A percentile compares a stretch with the other conserved stretches of the same genome.
These are phyloP conservation scores for Cheilosia vulpina DNA, from an alignment of 2,888 invertebrate genomes.

Conservation along the genomic window DNA sequence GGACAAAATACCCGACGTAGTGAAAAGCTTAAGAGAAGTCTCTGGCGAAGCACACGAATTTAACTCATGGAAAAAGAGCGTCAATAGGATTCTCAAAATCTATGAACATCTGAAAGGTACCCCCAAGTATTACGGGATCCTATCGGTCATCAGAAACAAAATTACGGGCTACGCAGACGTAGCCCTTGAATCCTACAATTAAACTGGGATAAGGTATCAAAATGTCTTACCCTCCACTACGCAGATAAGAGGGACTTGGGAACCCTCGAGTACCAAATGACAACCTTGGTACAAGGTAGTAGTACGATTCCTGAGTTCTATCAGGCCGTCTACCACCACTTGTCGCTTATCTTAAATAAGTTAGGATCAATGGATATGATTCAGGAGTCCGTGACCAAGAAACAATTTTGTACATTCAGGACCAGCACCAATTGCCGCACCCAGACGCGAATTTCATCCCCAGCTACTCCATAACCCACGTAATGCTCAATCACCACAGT, in stretches of 20 bases:
- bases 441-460: too few relatives aligned
- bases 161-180: too few relatives aligned
- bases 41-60: slow-evolving; percentile 18
- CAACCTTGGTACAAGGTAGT: slow-evolving; percentile 25
- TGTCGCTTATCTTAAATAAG: slow-evolving; percentile 3
- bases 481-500: background rate
- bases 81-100: slow-evolving; percentile 28
- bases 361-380: slow-evolving; percentile 29
- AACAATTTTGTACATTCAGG: background rate
- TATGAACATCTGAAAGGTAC: slow-evolving; percentile 14
- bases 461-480: slow-evolving; percentile 26
- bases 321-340: slow-evolving; percentile 5
- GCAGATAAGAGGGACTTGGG: too few relatives aligned
- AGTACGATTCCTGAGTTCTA: slow-evolving; percentile 25
- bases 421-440: background rate
- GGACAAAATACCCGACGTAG: slow-evolving; percentile 35
- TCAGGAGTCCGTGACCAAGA: background rate
- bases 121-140: slow-evolving; percentile 13
- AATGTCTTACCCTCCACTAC: too few relatives aligned
- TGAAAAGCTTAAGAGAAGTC: slow-evolving; percentile 21
- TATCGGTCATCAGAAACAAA: too few relatives aligned
- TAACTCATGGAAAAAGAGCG: slow-evolving; percentile 33
- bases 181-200: too few relatives aligned
- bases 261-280: too few relatives aligned
- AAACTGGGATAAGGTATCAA: background rate